Percentiles rank a stretch among this genome's conserved stretches.
Evolutionary conservation across 2,888 invertebrate species (phyloP).

Genomic region (Meteorus cinctellus): DNA sequence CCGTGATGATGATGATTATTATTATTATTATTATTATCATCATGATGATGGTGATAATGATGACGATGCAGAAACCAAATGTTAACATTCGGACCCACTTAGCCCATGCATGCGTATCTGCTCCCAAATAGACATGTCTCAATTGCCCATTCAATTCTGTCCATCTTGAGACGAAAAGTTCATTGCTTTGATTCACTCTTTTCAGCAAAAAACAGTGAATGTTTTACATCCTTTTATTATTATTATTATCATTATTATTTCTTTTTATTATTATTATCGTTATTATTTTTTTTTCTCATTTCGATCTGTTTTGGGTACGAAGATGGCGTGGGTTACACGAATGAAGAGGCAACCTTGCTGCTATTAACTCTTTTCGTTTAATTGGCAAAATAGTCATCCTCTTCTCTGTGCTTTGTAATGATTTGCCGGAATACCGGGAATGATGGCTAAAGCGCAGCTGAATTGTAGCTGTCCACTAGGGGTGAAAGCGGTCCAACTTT

Average conservation of each 20-base stretch:
- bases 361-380: conserved; percentile 4
- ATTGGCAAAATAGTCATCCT: conserved; percentile 55
- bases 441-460: conserved; percentile 81
- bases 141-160: neutral
- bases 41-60: neutral
- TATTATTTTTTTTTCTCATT: conserved; percentile 25
- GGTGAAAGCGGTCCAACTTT: conserved; percentile 86
- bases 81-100: neutral
- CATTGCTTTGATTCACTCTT: conserved; percentile 19
- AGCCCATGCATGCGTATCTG: neutral
- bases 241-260: conserved; percentile 15
- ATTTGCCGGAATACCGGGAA: conserved; percentile 43
- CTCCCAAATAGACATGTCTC: neutral
- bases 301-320: conserved; percentile 25
- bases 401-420: conserved; percentile 50
- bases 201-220: conserved; percentile 19
- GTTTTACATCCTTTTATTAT: neutral
- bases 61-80: neutral
- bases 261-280: conserved; percentile 17
- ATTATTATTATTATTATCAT: neutral
- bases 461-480: conserved; percentile 83
- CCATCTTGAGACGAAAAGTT: neutral
- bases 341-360: conserved; percentile 42
- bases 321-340: conserved; percentile 44
- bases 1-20: neutral